Evolutionary conservation across 64 coral and sea anemone genomes (phyloP), one percentile per base, ranked within the genome.

Genomic region (Hydrozoanthus tunicans): DNA sequence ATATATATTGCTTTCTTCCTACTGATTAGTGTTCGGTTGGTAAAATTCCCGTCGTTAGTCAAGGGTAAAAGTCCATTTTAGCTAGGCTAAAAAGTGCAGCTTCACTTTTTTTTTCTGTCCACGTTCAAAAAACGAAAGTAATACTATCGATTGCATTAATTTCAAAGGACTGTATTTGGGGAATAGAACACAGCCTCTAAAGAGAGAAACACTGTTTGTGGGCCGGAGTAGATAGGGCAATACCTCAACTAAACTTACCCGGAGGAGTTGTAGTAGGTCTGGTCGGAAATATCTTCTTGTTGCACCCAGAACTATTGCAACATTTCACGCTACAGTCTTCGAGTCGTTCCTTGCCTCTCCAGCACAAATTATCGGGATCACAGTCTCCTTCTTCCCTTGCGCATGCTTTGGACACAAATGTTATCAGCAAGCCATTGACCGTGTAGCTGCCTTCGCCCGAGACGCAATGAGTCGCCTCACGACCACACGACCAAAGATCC

Each of bases 401-500:
- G 0, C 84, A 88, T 13, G 55, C 84, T 75, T 88, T 88, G 6
- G 84, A 67, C 3, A 88, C 10, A 13, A 74, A 74, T 3, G 84
- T 88, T 59, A 67, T 58, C 51, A 88, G 9, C 84, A 88, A 12
- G 4, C 84, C 84, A 12, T 27, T 51, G 6, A 15, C 66, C 1
- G 56, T 88, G 68, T 75, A 88, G 12, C 84, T 88, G 4, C 84
- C 84, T 56, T 74, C 84, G 7, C 59, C n/a, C 9, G 59, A 88
- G 12, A 88, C 55, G 51, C 84, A 88, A 59, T 88, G 84, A 58
- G 84, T 88, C 3, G 84, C 84, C 24, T 88, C 84, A 32, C 84
- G 68, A 7, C 84, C 84, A 26, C 84, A 88, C 7, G 73, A 74
- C 84, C 84, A 88, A 3, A 88, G 23, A 24, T 88, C 68, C 54